Conservation (phyloP, 1,140 invertebrate species). For the Heliothis subflexa region DNA sequence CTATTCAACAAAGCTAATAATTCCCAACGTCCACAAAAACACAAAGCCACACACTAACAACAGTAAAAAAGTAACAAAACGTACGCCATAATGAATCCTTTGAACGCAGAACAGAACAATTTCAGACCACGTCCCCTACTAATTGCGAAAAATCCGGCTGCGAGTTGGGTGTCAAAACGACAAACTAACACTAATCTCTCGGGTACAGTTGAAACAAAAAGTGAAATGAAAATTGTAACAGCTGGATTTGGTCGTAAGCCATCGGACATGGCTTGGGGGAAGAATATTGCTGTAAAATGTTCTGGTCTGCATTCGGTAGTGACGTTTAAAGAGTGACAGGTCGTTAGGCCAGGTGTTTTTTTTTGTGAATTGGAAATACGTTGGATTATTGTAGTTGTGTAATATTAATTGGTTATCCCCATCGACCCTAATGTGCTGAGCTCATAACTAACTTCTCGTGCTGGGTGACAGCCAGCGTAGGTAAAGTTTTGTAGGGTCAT, state of each 20-base stretch:
- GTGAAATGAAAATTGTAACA: background rate
- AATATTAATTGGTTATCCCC: background rate
- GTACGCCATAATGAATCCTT: background rate
- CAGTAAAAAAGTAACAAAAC: background rate
- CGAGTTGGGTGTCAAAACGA: constrained; percentile 42
- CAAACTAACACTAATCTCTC: constrained; percentile 36
- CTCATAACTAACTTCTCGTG: too few relatives aligned
- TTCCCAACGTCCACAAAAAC: background rate
- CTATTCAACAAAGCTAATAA: too few relatives aligned
- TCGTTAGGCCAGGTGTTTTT: constrained; percentile 15
- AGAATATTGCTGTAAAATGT: constrained; percentile 29
- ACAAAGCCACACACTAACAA: background rate
- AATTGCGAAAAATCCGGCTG: constrained; percentile 31
- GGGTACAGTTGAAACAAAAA: constrained; percentile 9
- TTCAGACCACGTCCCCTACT: constrained; percentile 15
- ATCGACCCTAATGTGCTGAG: too few relatives aligned
- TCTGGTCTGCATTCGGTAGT: constrained; percentile 3
- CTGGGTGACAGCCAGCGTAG: too few relatives aligned
- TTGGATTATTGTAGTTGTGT: background rate
- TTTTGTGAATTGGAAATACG: background rate
- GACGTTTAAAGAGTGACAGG: constrained; percentile 21
- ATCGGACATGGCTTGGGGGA: background rate
- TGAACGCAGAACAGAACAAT: constrained; percentile 10
- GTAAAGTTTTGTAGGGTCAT: too few relatives aligned
- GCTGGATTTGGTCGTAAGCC: background rate